Conservation (phyloP, 92 coral and sea anemone species). For the Actinernus sp. region DNA sequence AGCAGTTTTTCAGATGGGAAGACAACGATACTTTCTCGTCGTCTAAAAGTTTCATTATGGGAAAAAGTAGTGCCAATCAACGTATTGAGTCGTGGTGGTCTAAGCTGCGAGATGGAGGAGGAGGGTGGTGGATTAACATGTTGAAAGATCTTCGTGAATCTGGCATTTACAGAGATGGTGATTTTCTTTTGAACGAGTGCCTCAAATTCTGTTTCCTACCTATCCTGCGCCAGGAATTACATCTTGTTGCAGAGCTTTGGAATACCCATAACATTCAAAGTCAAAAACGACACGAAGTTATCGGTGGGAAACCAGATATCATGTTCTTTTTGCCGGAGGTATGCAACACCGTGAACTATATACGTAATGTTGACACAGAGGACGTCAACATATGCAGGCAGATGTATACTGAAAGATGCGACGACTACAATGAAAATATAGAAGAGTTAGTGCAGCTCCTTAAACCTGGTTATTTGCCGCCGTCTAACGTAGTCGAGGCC, state of each 20-base stretch:
- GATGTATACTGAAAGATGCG: slow-evolving; percentile 40
- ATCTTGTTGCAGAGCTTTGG: slow-evolving; percentile 65
- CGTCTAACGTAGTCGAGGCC: slow-evolving; percentile 28
- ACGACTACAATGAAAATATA: slow-evolving; percentile 8
- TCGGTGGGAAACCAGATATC: slow-evolving; percentile 62
- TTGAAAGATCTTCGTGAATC: slow-evolving; percentile 44
- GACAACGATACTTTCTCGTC: slow-evolving; percentile 33
- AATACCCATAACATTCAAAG: slow-evolving; percentile 55
- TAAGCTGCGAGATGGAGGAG: slow-evolving; percentile 40
- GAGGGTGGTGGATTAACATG: slow-evolving; percentile 57
- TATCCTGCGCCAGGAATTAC: slow-evolving; percentile 33
- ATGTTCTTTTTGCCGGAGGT: slow-evolving; percentile 51
- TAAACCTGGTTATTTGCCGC: slow-evolving; percentile 33
- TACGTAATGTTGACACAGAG: slow-evolving; percentile 43
- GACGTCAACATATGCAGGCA: slow-evolving; percentile 43
- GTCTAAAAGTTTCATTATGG: slow-evolving; percentile 39
- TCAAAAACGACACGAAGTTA: slow-evolving; percentile 39
- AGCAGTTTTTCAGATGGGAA: slow-evolving; percentile 36
- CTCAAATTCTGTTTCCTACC: slow-evolving; percentile 57
- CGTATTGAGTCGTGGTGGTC: slow-evolving; percentile 68
- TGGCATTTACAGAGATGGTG: slow-evolving; percentile 9
- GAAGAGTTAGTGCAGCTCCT: slow-evolving; percentile 52
- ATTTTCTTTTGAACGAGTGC: slow-evolving; percentile 34
- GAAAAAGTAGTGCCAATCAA: slow-evolving; percentile 52
- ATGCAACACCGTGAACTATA: slow-evolving; percentile 23